A percentile compares a stretch with the other conserved stretches of the same genome.
Evolutionary conservation across 2,113 vertebrate genomes (phyloP).

Genomic region (Lasiurus borealis): DNA sequence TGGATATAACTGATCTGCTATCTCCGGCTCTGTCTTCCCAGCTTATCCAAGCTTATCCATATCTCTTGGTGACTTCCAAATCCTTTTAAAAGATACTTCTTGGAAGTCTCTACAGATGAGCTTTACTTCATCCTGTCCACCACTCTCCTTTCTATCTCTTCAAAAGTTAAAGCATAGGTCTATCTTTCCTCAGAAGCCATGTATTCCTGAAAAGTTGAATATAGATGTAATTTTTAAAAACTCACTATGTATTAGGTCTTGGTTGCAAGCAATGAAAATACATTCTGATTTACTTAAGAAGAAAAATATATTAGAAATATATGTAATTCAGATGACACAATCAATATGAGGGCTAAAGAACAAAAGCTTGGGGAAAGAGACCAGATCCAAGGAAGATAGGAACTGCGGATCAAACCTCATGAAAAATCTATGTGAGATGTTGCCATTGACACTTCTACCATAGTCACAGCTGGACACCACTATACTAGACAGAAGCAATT

Average conservation of each 20-base stretch:
- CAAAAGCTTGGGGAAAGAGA: background rate
- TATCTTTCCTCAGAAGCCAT: background rate
- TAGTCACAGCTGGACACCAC: background rate
- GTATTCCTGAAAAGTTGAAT: slow-evolving; percentile 22
- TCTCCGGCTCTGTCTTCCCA: background rate
- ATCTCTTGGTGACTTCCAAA: background rate
- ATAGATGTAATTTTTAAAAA: background rate
- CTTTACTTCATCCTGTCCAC: background rate
- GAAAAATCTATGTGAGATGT: background rate
- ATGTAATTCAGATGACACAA: background rate
- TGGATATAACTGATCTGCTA: too few species aligned
- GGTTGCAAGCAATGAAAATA: slow-evolving; percentile 7
- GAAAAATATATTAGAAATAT: background rate
- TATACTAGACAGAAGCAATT: background rate
- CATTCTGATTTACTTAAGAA: background rate
- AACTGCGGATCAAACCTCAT: background rate
- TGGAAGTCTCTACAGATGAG: background rate
- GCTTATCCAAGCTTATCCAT: background rate
- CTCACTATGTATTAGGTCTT: background rate
- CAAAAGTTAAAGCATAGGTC: background rate
- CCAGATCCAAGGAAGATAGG: background rate
- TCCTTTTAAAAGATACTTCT: background rate
- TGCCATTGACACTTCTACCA: background rate
- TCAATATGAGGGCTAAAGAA: background rate
- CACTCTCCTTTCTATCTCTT: background rate